Evolutionary conservation across 2,113 vertebrate genomes (phyloP), one percentile per base, ranked within the genome.

Genomic region (Nestor notabilis): DNA sequence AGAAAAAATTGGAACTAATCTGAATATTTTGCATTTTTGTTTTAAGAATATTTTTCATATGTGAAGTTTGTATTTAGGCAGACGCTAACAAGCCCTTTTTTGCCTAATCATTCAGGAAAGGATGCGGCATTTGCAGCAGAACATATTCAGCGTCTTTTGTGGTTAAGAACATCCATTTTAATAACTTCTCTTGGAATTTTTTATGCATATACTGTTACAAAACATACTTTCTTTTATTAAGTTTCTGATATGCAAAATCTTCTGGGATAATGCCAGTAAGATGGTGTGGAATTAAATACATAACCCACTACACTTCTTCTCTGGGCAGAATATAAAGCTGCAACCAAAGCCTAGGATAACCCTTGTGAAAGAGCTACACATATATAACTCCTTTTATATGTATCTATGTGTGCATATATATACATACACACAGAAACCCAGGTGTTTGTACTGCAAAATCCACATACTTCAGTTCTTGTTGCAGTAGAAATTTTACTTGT

Each of bases 1-100:
- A 93, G 88, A 86, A 18, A 83, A 90, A 96, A 94, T 91, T 95
- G 83, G 64, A 97, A 81, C 66, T 83, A 52, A 97, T 92, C 91
- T 89, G 76, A 94, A 91, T 97, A 95, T 90, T 95, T 90, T 94
- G 68, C 64, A 65, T 75, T 94, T 93, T 93, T 80, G 68, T 82
- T 85, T 89, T 95, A 96, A 94, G 79, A 81, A 96, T 68, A 19
- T 80, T 89, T 95, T 94, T 75, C 70, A 58, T 56, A 28, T 60
- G 9, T 63, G 71, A 90, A 64, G 61, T 64, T 52, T 93, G 29
- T 37, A 69, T 43, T 33, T 91, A 63, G 58, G 89, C 39, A 81
- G 46, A 75, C 80, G 75, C 65, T 95, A 87, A 71, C 60, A 93
- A 86, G 43, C 5, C 35, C 50, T 56, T 76, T 70, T 79, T 65